A percentile compares a stretch with the other conserved stretches of the same genome.
phyloP scores from a whole-genome alignment of 2,888 invertebrate species.

The Amphipoea lucens region DNA sequence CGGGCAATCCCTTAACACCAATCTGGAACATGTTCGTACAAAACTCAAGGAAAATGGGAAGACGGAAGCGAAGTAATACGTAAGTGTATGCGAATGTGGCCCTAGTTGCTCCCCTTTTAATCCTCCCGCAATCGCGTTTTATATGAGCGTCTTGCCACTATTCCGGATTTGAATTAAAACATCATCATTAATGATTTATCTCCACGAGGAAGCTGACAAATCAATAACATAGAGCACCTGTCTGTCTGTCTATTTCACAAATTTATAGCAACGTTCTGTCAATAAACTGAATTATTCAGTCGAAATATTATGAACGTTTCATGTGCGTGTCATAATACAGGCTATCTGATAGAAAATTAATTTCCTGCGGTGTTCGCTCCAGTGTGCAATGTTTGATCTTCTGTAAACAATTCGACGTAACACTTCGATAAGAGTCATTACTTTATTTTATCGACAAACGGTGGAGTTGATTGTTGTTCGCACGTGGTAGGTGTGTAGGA shows the following conservation, averaged over 20 bases:
- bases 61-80: conserved; percentile 23
- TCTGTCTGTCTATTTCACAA: conserved; percentile 21
- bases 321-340: conserved; percentile 52
- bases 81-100: conserved; percentile 11
- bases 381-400: conserved; percentile 55
- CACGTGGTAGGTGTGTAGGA: not conserved
- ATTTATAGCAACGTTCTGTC: conserved; percentile 34
- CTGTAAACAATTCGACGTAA: conserved; percentile 47
- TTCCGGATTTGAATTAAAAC: conserved; percentile 30
- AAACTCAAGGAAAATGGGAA: conserved; percentile 51
- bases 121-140: conserved; percentile 38
- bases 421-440: conserved; percentile 35
- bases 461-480: conserved; percentile 2
- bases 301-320: conserved; percentile 43
- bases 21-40: conserved; percentile 45
- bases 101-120: conserved; percentile 39
- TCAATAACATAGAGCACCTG: conserved; percentile 19
- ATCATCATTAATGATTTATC: conserved; percentile 22
- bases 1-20: conserved; percentile 49
- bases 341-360: conserved; percentile 64
- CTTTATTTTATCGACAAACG: conserved; percentile 35
- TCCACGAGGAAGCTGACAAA: not conserved
- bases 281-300: conserved; percentile 57
- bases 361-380: conserved; percentile 50
- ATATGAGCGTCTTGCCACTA: conserved; percentile 28